phyloP scores from a whole-genome alignment of 1,140 invertebrate genomes.

The Monochamus saltuarius region DNA sequence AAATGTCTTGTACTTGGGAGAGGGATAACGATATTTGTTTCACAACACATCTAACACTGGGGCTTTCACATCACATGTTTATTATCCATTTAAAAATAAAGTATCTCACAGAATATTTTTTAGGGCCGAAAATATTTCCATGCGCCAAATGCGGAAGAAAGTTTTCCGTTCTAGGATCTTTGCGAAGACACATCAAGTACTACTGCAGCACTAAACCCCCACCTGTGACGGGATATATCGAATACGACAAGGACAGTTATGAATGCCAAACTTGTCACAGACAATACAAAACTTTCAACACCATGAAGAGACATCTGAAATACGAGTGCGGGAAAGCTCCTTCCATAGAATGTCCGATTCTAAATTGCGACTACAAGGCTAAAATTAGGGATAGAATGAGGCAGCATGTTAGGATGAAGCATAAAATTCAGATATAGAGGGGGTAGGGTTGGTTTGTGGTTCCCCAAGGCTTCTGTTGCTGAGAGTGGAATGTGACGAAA shows the following conservation, averaged over 20 bases:
- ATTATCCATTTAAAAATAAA: background rate
- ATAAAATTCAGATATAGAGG: constrained; percentile 27
- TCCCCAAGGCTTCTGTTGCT: no score
- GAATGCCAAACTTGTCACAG: constrained; percentile 55
- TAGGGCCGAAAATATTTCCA: constrained; percentile 40
- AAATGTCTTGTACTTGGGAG: no score
- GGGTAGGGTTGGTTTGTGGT: no score
- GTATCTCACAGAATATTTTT: background rate
- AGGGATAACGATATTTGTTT: no score
- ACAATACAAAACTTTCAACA: constrained; percentile 56
- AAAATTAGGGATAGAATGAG: constrained; percentile 52
- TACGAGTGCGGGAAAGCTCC: constrained; percentile 58
- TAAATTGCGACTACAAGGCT: constrained; percentile 53
- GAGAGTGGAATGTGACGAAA: no score
- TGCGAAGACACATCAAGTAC: constrained; percentile 57
- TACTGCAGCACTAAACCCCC: constrained; percentile 58
- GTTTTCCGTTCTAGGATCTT: constrained; percentile 55
- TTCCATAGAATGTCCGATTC: constrained; percentile 57
- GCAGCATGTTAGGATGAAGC: constrained; percentile 54
- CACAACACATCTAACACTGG: no score
- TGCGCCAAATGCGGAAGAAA: constrained; percentile 59
- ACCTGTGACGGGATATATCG: constrained; percentile 17
- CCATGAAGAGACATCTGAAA: constrained; percentile 55
- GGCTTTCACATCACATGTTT: no score
- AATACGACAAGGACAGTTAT: constrained; percentile 23